Base-by-base conservation (phyloP, 2,888 invertebrate genomes). In the Teinopalpus imperialis region DNA sequence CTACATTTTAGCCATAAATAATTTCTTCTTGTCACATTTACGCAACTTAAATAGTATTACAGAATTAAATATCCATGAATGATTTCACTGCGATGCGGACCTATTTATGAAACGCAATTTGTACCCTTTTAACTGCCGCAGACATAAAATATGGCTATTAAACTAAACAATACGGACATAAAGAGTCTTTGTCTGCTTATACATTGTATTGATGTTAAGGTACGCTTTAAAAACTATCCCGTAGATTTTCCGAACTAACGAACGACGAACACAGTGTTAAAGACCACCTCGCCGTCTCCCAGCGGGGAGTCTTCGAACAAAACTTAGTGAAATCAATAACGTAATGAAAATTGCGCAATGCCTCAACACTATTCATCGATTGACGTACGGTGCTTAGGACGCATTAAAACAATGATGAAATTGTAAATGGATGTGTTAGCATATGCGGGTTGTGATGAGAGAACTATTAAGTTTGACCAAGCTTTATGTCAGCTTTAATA, bases 311-410 rank as follows among this genome's bases (percentile, higher is more conserved):
- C 78, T 60, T 57, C 73, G 69, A 66, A 75, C 76, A 71, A 72
- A 78, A 79, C 76, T 71, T 60, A 62, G 74, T 74, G 82, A 82
- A 85, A 83, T 82, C 82, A 81, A 85, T 83, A 82, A 76, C 70
- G 76, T 81, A 83, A 86, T 86, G 83, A 83, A 74, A 66, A 80
- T 83, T 83, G 76, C 83, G 77, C 79, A 83, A 85, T 66, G 56
- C 59, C 62, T 49, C 56, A 43, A 52, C 47, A 54, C 69, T 71
- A 72, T 70, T 74, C 73, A 69, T 57, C 61, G 61, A 67, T 64
- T 52, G 56, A 50, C 52, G 53, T 58, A 53, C 51, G 58, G 53
- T 60, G 56, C 62, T 65, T 59, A 60, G 52, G 54, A 63, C 56
- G 53, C 51, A 56, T 52, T 59, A 56, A 51, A 66, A 69, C 66